These are phyloP conservation scores for Drosophila seclusa DNA, from an alignment of 2,888 invertebrate species.

Conservation along the genomic window DNA sequence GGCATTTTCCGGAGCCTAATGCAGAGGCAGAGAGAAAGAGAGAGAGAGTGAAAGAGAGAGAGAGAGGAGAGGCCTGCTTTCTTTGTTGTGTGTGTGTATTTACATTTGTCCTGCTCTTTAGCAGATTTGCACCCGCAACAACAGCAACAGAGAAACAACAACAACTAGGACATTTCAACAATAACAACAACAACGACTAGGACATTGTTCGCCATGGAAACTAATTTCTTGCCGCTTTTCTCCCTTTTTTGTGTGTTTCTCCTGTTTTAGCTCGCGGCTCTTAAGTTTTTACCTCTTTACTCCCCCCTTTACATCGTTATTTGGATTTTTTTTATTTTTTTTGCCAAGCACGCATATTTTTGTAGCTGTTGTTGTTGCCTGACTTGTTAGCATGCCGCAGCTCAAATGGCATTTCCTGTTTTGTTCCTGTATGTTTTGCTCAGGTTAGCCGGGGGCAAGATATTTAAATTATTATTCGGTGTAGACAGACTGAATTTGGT, in stretches of 20 bases:
- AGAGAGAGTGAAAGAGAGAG: slow-evolving; percentile 1
- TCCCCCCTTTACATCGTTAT: slow-evolving; percentile 15
- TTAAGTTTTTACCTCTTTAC: slow-evolving; percentile 56
- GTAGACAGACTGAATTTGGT: slow-evolving; percentile 69
- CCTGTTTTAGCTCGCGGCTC: slow-evolving; percentile 65
- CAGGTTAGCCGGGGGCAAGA: slow-evolving; percentile 48
- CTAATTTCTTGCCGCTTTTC: slow-evolving; percentile 70
- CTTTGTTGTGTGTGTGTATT: slow-evolving; percentile 35
- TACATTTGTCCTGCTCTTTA: slow-evolving; percentile 60
- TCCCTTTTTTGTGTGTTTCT: slow-evolving; percentile 49
- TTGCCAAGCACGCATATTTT: slow-evolving; percentile 44
- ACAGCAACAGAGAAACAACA: slow-evolving; percentile 28
- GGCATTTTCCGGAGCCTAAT: slow-evolving; percentile 58
- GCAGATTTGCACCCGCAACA: slow-evolving; percentile 61
- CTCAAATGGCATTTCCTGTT: slow-evolving; percentile 73
- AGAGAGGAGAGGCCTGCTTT: not conserved
- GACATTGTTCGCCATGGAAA: slow-evolving; percentile 62
- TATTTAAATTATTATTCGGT: slow-evolving; percentile 74
- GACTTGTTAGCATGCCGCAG: slow-evolving; percentile 73
- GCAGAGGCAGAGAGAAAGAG: not conserved
- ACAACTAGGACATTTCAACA: slow-evolving; percentile 51
- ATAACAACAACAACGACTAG: slow-evolving; percentile 43
- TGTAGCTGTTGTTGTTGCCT: slow-evolving; percentile 32
- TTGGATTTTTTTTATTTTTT: slow-evolving; percentile 17
- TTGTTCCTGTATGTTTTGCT: slow-evolving; percentile 11